phyloP scores from a whole-genome alignment of 2,797 vertebrate genomes.

The Myoxocephalus aenaeus region DNA sequence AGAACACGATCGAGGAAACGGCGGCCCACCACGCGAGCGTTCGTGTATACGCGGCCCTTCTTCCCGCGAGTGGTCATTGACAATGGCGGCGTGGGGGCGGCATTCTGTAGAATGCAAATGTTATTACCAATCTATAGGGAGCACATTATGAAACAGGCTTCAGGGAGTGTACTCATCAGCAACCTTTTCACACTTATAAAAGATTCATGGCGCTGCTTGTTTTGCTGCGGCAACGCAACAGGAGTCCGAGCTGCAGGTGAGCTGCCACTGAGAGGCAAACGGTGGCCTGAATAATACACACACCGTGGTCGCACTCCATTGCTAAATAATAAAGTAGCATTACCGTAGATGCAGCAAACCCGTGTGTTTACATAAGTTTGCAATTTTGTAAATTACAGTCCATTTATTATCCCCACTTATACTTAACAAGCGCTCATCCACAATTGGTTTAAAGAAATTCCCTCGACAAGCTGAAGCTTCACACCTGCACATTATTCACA shows the following conservation, averaged over 20 bases:
- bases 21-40: neutral
- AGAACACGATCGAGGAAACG: neutral
- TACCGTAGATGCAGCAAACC: neutral
- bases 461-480: constrained; percentile 9
- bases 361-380: neutral
- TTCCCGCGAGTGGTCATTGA: constrained; percentile 34
- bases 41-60: neutral
- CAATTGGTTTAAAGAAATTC: neutral
- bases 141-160: constrained; percentile 64
- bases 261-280: constrained; percentile 56
- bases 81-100: constrained; percentile 14
- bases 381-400: constrained; percentile 1
- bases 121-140: constrained; percentile 54
- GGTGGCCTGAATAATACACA: constrained; percentile 60
- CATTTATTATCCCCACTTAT: neutral
- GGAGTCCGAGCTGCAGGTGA: constrained; percentile 65
- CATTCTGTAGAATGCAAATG: constrained; percentile 35
- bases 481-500: neutral
- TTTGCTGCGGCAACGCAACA: constrained; percentile 69
- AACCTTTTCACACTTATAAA: constrained; percentile 76
- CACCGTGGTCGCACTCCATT: constrained; percentile 11
- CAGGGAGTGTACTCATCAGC: constrained; percentile 67
- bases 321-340: constrained; percentile 41
- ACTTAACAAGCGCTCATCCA: constrained; percentile 2
- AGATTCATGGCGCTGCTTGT: constrained; percentile 76